Conservation (phyloP, 2,888 invertebrate species). For the Stegana nigrithorax region DNA sequence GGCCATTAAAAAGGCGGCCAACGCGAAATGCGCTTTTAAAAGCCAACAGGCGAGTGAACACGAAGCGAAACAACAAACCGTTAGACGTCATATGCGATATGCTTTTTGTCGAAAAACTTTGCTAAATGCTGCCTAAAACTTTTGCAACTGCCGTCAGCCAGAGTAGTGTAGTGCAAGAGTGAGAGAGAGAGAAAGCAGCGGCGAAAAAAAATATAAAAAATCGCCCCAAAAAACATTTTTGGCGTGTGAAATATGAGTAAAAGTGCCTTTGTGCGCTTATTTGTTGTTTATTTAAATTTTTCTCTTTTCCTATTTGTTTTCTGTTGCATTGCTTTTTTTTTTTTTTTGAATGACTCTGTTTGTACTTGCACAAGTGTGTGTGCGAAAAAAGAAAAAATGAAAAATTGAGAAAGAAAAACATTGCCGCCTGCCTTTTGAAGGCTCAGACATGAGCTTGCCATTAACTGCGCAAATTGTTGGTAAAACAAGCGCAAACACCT, state of each 20-base stretch:
- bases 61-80: neutral
- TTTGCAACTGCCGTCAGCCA: neutral
- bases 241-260: neutral
- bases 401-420: too few relatives aligned
- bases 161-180: neutral
- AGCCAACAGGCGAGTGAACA: neutral
- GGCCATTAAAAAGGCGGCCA: constrained; percentile 3
- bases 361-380: constrained; percentile 1
- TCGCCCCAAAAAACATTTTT: neutral
- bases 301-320: too few relatives aligned
- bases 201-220: neutral
- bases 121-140: constrained; percentile 12
- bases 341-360: too few relatives aligned
- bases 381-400: too few relatives aligned
- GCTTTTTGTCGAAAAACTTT: neutral
- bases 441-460: constrained; percentile 30
- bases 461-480: constrained; percentile 62
- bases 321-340: too few relatives aligned
- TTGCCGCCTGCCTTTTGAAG: neutral
- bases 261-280: too few relatives aligned
- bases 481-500: constrained; percentile 65
- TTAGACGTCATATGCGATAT: neutral
- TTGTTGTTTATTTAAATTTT: too few relatives aligned
- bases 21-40: neutral
- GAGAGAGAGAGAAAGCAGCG: neutral